A percentile compares a stretch with the other conserved stretches of the same genome.
These are phyloP conservation scores for Xylocampa areola DNA, from an alignment of 2,888 invertebrate genomes.

Conservation along the genomic window DNA sequence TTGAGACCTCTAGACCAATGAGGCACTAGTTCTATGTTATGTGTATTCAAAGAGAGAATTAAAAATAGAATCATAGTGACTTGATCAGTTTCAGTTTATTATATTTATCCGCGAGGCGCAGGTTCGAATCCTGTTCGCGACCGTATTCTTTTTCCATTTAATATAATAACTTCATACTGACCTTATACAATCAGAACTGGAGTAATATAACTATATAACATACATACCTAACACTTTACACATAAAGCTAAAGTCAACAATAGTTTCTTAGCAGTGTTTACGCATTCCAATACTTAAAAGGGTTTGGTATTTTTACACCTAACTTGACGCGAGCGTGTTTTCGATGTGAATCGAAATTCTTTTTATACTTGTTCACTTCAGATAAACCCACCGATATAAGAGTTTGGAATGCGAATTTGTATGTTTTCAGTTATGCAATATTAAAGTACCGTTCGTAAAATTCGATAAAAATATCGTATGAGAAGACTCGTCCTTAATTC, in stretches of 20 bases:
- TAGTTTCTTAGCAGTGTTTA: slow-evolving; percentile 59
- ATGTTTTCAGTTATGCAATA: slow-evolving; percentile 34
- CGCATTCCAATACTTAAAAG: slow-evolving; percentile 58
- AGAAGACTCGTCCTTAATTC: slow-evolving; percentile 1
- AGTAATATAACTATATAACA: slow-evolving; percentile 20
- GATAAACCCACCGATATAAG: slow-evolving; percentile 20
- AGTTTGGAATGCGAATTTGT: slow-evolving; percentile 35
- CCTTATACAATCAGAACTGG: slow-evolving; percentile 36
- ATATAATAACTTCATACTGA: slow-evolving; percentile 4
- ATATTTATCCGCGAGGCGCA: no score
- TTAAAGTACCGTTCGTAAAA: slow-evolving; percentile 2
- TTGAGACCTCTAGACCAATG: no score
- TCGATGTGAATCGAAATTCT: slow-evolving; percentile 34
- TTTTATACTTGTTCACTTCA: slow-evolving; percentile 44
- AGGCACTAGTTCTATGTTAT: no score
- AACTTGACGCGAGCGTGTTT: slow-evolving; percentile 49
- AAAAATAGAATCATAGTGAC: no score
- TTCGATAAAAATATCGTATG: slow-evolving; percentile 4
- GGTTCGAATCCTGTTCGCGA: no score
- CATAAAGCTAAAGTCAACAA: slow-evolving; percentile 49
- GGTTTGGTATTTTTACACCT: slow-evolving; percentile 58
- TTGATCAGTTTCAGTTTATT: no score
- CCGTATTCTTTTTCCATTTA: no score
- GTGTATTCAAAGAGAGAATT: no score
- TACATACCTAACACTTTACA: not conserved